These are phyloP conservation scores for Bombycilla garrulus DNA, from an alignment of 2,113 vertebrate species.

Conservation along the genomic window DNA sequence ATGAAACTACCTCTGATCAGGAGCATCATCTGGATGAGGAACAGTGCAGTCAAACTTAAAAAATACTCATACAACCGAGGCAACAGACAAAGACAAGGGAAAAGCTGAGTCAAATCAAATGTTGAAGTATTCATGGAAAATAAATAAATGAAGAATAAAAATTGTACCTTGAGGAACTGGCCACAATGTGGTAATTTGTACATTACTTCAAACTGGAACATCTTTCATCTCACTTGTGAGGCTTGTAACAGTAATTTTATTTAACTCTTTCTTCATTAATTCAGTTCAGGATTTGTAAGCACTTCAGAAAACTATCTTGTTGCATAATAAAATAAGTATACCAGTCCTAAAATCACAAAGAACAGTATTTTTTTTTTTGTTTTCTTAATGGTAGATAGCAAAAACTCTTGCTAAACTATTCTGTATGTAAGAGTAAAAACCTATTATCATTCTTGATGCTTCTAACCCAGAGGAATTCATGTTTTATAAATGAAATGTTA, in stretches of 20 bases:
- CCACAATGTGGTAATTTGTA: not conserved
- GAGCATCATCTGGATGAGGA: not conserved
- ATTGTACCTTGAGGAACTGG: not conserved
- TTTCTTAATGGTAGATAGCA: not conserved
- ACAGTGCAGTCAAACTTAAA: not conserved
- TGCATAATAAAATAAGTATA: not conserved
- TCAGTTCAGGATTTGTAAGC: not conserved
- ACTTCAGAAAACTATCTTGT: not conserved
- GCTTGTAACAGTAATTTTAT: not conserved
- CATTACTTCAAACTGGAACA: not conserved
- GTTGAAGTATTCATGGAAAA: not conserved
- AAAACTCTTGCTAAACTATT: not conserved
- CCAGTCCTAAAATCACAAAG: not conserved
- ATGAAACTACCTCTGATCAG: not conserved
- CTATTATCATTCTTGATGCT: slow-evolving; percentile 32
- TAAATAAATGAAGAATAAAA: slow-evolving; percentile 25
- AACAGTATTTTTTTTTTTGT: not conserved
- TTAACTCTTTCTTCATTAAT: not conserved
- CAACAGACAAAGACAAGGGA: not conserved
- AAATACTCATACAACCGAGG: not conserved
- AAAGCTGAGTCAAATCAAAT: not conserved
- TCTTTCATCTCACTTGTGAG: not conserved
- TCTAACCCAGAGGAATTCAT: slow-evolving; percentile 50
- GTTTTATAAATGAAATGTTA: slow-evolving; percentile 63
- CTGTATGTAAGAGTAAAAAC: not conserved